These are phyloP conservation scores for Vimba vimba DNA, from an alignment of 2,113 vertebrate genomes.

Conservation along the genomic window DNA sequence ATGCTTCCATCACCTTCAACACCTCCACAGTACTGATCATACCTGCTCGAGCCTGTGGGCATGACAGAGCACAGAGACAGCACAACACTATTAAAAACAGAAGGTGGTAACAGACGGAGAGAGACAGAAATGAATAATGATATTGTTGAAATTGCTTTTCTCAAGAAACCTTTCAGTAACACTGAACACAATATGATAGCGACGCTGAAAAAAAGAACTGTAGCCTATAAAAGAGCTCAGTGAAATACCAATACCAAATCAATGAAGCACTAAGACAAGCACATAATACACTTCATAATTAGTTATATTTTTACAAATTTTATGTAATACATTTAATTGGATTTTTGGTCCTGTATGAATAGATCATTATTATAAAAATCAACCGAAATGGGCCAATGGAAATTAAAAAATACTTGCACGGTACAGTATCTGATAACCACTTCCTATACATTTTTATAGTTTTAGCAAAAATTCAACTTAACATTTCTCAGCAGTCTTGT, in stretches of 20 bases:
- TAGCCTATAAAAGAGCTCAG: background rate
- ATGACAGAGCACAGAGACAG: background rate
- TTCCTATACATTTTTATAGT: background rate
- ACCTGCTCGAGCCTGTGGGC: constrained; percentile 89
- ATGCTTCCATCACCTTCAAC: constrained; percentile 98
- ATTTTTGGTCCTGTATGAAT: background rate
- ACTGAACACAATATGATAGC: background rate
- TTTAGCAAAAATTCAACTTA: background rate
- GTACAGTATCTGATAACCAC: background rate
- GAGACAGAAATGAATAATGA: background rate
- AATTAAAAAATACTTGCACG: background rate
- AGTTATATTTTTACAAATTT: too few relatives aligned
- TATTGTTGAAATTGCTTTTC: background rate
- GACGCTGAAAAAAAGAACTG: background rate
- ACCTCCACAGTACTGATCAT: constrained; percentile 98
- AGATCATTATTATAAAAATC: background rate
- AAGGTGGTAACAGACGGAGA: background rate
- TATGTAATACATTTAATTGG: background rate
- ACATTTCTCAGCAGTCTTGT: background rate
- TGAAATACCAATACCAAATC: background rate
- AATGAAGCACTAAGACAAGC: background rate
- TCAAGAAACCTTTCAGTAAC: background rate
- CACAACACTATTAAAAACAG: background rate
- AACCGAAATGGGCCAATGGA: background rate
- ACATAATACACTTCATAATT: background rate